Conservation (phyloP, 2,888 invertebrate genomes). For the Plebejus anna region DNA sequence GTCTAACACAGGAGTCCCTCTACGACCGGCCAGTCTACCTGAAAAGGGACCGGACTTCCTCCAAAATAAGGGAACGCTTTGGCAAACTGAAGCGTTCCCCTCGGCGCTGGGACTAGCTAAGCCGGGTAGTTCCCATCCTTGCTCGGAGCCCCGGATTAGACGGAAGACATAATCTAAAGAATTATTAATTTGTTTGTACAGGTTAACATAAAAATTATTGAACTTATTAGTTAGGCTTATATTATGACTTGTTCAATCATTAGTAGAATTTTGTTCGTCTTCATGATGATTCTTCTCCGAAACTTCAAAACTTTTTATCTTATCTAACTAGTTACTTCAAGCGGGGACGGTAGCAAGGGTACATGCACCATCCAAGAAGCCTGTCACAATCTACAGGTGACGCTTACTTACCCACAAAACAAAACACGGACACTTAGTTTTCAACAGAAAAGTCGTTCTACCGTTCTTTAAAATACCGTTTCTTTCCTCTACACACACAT, state of each 20-base stretch:
- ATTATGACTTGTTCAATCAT: neutral
- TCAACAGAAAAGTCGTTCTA: constrained; percentile 48
- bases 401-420: constrained; percentile 60
- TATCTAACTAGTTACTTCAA: constrained; percentile 17
- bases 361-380: constrained; percentile 6
- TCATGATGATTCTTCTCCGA: neutral
- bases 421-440: constrained; percentile 60
- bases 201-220: no score
- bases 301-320: neutral
- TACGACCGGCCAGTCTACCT: no score
- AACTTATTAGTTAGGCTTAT: no score
- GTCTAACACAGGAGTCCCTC: no score
- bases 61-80: no score
- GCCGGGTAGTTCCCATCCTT: no score
- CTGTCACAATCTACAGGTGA: constrained; percentile 52
- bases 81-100: no score
- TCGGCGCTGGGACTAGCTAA: no score
- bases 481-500: constrained; percentile 60
- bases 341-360: constrained; percentile 16
- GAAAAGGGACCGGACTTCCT: no score
- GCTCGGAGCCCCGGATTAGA: no score
- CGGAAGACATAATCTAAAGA: no score
- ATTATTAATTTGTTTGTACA: no score
- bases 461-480: constrained; percentile 35
- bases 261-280: neutral